Evolutionary conservation across 2,888 invertebrate genomes (phyloP).

Genomic region (Thalpophila matura): DNA sequence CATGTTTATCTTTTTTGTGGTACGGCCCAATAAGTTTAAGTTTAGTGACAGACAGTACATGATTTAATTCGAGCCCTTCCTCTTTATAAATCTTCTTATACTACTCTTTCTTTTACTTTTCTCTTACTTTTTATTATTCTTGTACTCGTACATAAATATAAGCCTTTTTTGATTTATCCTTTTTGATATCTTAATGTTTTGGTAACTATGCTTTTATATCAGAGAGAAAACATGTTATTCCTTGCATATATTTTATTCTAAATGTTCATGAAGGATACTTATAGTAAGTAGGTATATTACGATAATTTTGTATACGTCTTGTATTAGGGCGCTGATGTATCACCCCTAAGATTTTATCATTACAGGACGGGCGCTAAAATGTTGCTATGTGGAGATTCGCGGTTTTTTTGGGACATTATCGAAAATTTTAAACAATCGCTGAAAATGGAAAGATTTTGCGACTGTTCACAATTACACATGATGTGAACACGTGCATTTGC

Average conservation of each 20-base stretch:
- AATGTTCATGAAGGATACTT: conserved; percentile 29
- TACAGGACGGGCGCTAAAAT: conserved; percentile 63
- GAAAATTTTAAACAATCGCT: too few species aligned
- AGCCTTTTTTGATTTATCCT: neutral
- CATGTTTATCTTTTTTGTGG: too few species aligned
- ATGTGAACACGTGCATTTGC: too few species aligned
- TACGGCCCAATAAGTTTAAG: too few species aligned
- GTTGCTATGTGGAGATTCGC: conserved; percentile 16
- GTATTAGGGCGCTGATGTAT: conserved; percentile 51
- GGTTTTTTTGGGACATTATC: neutral
- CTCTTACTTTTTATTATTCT: too few species aligned
- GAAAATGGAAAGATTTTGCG: too few species aligned
- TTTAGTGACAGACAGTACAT: too few species aligned
- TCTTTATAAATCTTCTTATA: too few species aligned
- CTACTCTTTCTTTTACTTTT: too few species aligned
- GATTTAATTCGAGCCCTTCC: too few species aligned
- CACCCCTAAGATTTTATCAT: conserved; percentile 61
- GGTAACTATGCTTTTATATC: neutral
- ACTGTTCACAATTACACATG: too few species aligned
- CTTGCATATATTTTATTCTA: conserved; percentile 15
- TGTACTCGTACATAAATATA: too few species aligned
- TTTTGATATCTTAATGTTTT: neutral
- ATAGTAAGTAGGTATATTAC: conserved; percentile 42
- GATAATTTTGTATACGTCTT: conserved; percentile 39
- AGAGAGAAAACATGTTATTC: neutral